Evolutionary conservation across 2,113 vertebrate species (phyloP), one percentile per base, ranked within the genome.

Genomic region (Azemiops feae): DNA sequence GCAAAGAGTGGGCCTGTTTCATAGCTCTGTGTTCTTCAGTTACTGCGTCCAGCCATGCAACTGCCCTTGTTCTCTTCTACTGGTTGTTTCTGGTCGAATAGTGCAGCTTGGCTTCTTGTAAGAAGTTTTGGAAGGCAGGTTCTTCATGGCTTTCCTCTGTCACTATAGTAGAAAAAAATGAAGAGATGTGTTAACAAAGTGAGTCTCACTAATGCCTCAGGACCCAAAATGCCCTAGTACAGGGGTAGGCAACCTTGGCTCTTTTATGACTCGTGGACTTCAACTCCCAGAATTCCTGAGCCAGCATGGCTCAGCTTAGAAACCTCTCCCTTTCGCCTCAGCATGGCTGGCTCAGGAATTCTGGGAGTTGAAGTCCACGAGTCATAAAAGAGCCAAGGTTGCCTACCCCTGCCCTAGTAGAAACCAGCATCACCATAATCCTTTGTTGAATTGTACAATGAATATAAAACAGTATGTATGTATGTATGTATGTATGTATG

Each of bases 91-190:
- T 97, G 85, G 97, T 97, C 93, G 97, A 96, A 64, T 98, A 97
- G 43, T 98, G 97, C 91, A 97, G 94, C 95, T 96, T 97, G 57
- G 98, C 97, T 60, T 98, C 98, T 89, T 97, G 97, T 96, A 99
- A 96, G 96, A 99, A 99, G 96, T 96, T 99, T 81, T 97, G 97
- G n/a, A 99, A 99, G 7, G 98, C 97, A 25, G 97, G 96, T 2
- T 92, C 93, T 96, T 99, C 98, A 4, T 96, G 98, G 94, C 98
- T 98, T 92, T 98, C 98, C 96, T 99, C 98, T 2, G 97, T 98
- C 50, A 96, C 98, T 99, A 93, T 10, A 92, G 88, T 18, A 93
- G 16, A 69, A 91, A 85, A 93, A 8, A 45, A 50, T 50, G 50
- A 54, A 9, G 25, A 55, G 60, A 30, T 47, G 50, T 10, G 86